A percentile compares a stretch with the other conserved stretches of the same genome.
phyloP scores from a whole-genome alignment of 2,797 vertebrate species.

The Dicrostonyx torquatus region DNA sequence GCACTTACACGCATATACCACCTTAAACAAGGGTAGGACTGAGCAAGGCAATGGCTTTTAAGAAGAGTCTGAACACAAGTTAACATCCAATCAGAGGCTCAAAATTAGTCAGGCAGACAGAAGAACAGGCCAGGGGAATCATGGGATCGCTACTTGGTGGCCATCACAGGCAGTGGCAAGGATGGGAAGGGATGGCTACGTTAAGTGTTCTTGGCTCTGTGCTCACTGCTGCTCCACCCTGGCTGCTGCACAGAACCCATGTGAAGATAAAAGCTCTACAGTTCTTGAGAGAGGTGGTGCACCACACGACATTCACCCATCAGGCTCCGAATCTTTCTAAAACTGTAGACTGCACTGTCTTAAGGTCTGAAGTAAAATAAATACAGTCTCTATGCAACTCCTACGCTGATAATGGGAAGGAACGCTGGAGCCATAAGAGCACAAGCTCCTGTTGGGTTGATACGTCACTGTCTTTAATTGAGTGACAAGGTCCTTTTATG shows the following conservation, averaged over 20 bases:
- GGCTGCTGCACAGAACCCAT: neutral
- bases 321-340: conserved; percentile 8
- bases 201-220: neutral
- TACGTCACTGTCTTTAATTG: neutral
- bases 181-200: neutral
- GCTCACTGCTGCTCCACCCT: neutral
- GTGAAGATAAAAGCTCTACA: neutral
- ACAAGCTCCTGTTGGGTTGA: neutral
- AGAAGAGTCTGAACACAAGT: neutral
- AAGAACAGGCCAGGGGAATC: neutral
- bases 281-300: neutral
- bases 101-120: neutral
- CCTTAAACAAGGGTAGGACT: neutral
- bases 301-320: neutral
- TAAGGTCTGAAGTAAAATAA: conserved; percentile 11
- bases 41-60: neutral
- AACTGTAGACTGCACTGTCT: neutral
- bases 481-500: neutral
- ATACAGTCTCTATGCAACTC: neutral
- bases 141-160: neutral
- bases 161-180: neutral
- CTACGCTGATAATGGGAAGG: neutral
- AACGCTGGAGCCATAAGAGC: neutral
- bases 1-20: neutral
- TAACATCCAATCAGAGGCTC: neutral